Evolutionary conservation across 2,888 invertebrate genomes (phyloP), one percentile per base, ranked within the genome.

Genomic region (Troilus luridus): DNA sequence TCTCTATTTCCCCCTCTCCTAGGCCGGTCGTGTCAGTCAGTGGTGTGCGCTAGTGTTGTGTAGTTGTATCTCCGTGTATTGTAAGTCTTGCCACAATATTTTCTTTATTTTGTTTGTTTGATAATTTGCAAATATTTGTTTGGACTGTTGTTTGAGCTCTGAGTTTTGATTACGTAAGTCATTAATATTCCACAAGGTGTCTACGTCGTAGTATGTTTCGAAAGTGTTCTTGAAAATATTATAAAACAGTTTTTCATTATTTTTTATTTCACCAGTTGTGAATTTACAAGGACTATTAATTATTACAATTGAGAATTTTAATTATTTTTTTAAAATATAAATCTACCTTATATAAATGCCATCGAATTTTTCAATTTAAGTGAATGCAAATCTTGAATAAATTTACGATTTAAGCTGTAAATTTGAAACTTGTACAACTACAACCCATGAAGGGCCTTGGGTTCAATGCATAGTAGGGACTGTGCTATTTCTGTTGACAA

Each of bases 1-100:
- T 56, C 85, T 11, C 19, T 58, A 12, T n/a, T 41, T 1, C 85
- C 56, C 56, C 72, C 27, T n/a, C 56, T 7, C 56, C n/a, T 3
- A 2, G 85, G 56, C 56, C 85, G 85, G 56, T n/a, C 56, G 10
- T 54, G 85, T 58, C 85, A 85, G 85, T 85, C 85, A 85, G 85
- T 85, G 85, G 11, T 56, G 56, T 85, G 85, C 54, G 19, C 56
- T 85, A 56, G 85, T 85, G 85, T 85, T 12, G 85, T 85, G 85
- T 56, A 56, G 85, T 56, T n/a, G 10, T 54, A 11, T 85, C 85
- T 85, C 9, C 56, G 56, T 58, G 56, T 24, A 14, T 54, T 85
- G 85, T 85, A 85, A 85, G 85, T 85, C 11, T 85, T 85, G 0
- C 10, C 54, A 27, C 41, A 41, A 41, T 41, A 56, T 85, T 85